A percentile compares a stretch with the other conserved stretches of the same genome.
phyloP scores from a whole-genome alignment of 2,113 vertebrate genomes.

The Patagioenas fasciata region DNA sequence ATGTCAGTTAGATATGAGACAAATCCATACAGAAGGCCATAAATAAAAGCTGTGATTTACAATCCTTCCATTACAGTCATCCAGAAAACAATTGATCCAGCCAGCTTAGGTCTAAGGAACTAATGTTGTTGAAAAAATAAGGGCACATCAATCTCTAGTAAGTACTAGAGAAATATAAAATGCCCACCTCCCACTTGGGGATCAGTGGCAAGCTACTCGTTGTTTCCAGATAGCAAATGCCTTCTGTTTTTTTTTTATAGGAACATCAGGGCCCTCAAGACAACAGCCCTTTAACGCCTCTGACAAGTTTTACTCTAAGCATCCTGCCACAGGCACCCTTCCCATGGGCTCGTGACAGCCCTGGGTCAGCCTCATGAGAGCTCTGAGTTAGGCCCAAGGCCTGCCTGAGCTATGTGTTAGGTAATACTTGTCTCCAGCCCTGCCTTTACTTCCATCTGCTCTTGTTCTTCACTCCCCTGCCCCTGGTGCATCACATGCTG shows the following conservation, averaged over 20 bases:
- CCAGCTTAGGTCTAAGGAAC: not conserved
- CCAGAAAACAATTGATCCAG: constrained; percentile 46
- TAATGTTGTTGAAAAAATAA: constrained; percentile 4
- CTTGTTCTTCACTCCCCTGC: not conserved
- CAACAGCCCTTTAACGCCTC: not conserved
- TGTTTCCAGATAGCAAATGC: not conserved
- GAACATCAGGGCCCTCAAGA: not conserved
- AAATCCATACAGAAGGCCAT: constrained; percentile 24
- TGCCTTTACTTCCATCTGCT: not conserved
- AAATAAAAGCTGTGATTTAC: constrained; percentile 46
- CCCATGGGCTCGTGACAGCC: not conserved
- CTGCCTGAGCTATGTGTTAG: not conserved
- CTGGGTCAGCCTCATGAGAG: not conserved
- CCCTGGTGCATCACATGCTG: not conserved
- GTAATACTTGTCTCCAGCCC: not conserved
- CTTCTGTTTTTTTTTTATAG: not conserved
- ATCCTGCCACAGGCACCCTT: not conserved
- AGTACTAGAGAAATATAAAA: not conserved
- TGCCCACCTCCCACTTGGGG: not conserved
- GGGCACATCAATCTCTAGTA: constrained; percentile 1
- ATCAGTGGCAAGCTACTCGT: not conserved
- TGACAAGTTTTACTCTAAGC: not conserved
- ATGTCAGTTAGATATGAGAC: constrained; percentile 19
- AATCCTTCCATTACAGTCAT: constrained; percentile 22
- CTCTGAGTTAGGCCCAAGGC: not conserved